Percentiles rank a stretch among this genome's conserved stretches.
These are phyloP conservation scores for Hoplostethus atlanticus DNA, from an alignment of 2,797 vertebrate species.

Conservation along the genomic window DNA sequence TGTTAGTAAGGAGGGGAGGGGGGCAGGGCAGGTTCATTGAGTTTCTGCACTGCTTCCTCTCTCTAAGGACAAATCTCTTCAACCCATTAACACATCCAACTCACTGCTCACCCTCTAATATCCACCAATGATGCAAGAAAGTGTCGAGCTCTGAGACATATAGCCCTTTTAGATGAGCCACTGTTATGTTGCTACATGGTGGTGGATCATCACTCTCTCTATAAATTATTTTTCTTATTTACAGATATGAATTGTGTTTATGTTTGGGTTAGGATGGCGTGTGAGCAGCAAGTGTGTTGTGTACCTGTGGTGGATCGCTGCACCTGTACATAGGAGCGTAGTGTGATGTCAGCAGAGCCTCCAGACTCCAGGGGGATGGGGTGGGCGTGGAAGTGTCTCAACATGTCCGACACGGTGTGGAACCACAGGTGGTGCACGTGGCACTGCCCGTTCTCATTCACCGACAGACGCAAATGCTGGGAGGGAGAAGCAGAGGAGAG, in stretches of 20 bases:
- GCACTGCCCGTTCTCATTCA: slow-evolving; percentile 96
- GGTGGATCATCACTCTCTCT: too few relatives aligned
- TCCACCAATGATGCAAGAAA: neutral
- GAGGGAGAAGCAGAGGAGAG: neutral
- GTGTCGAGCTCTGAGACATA: neutral
- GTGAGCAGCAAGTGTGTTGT: neutral
- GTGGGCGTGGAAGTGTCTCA: slow-evolving; percentile 95
- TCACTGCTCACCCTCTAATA: neutral
- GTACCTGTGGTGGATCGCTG: slow-evolving; percentile 86
- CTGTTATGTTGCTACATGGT: too few relatives aligned
- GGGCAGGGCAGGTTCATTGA: slow-evolving; percentile 46
- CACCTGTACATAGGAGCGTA: slow-evolving; percentile 93
- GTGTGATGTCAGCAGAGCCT: slow-evolving; percentile 95
- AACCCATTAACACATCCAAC: slow-evolving; percentile 28
- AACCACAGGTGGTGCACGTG: slow-evolving; percentile 99
- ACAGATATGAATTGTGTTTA: neutral
- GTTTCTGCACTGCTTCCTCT: slow-evolving; percentile 35
- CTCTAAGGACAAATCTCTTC: slow-evolving; percentile 24
- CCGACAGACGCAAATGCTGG: slow-evolving; percentile 95
- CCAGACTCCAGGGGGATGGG: slow-evolving; percentile 98
- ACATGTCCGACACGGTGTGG: slow-evolving; percentile 96
- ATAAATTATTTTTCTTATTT: too few relatives aligned
- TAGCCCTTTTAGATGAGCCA: neutral
- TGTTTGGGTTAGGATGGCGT: neutral
- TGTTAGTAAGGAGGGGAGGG: slow-evolving; percentile 22